These are phyloP conservation scores for Trissonchulus latispiculum DNA, from an alignment of 2,888 invertebrate species.

Conservation along the genomic window DNA sequence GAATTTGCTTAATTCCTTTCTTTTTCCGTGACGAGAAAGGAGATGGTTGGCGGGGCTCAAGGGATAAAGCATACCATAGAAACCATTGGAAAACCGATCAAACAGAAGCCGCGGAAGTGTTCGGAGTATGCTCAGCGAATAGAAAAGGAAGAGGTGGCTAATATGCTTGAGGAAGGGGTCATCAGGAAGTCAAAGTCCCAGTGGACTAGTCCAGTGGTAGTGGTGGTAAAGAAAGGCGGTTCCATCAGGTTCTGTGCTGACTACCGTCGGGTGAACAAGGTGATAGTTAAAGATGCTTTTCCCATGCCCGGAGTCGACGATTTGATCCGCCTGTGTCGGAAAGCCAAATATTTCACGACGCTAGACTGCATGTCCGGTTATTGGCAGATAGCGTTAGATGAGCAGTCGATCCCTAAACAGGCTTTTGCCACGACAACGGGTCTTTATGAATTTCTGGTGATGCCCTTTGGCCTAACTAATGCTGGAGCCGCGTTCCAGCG, in stretches of 20 bases:
- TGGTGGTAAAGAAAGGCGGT: neutral
- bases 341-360: neutral
- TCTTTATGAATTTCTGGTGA: neutral
- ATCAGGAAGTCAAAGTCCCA: neutral
- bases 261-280: neutral
- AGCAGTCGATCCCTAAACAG: neutral
- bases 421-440: neutral
- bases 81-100: neutral
- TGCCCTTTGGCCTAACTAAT: neutral
- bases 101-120: neutral
- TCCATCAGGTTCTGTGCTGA: neutral
- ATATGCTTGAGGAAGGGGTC: neutral
- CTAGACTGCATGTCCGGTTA: neutral
- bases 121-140: neutral
- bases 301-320: neutral
- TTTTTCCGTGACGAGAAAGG: neutral
- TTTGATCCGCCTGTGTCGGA: neutral
- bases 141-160: neutral
- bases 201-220: neutral
- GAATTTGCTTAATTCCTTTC: neutral
- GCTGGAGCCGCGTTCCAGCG: neutral
- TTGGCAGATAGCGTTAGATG: neutral
- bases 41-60: neutral
- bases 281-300: neutral
- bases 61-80: neutral